phyloP scores from a whole-genome alignment of 2,113 vertebrate genomes.

The Ia io region DNA sequence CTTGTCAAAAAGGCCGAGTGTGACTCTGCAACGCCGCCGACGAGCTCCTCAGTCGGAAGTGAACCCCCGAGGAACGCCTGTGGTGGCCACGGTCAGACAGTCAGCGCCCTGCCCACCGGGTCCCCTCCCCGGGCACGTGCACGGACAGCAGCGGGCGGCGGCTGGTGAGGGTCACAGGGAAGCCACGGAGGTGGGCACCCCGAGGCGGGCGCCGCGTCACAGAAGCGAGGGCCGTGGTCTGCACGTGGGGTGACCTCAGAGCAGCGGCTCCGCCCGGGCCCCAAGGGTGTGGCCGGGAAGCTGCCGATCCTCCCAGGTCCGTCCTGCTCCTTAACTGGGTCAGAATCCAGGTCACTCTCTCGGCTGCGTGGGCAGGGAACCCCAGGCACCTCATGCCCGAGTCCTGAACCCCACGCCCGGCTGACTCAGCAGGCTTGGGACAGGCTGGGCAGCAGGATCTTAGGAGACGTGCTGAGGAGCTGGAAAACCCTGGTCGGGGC shows the following conservation, averaged over 20 bases:
- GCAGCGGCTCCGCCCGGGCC: not conserved
- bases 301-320: accelerated
- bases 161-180: accelerated
- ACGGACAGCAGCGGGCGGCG: accelerated
- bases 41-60: too few relatives aligned
- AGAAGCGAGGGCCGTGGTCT: not conserved
- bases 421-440: not conserved
- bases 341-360: not conserved
- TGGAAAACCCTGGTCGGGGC: accelerated
- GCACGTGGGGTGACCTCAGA: not conserved
- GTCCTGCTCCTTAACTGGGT: not conserved
- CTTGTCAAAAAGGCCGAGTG: accelerated
- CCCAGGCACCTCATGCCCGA: not conserved
- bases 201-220: accelerated
- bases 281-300: accelerated
- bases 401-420: not conserved
- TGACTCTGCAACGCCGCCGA: too few relatives aligned
- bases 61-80: not conserved
- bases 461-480: accelerated
- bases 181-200: accelerated
- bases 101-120: accelerated
- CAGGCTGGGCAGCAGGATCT: accelerated
- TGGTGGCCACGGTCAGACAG: accelerated
- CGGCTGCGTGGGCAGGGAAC: not conserved
- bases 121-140: not conserved